A percentile compares a stretch with the other conserved stretches of the same genome.
phyloP scores from a whole-genome alignment of 2,797 vertebrate genomes.

The Trichosurus vulpecula region DNA sequence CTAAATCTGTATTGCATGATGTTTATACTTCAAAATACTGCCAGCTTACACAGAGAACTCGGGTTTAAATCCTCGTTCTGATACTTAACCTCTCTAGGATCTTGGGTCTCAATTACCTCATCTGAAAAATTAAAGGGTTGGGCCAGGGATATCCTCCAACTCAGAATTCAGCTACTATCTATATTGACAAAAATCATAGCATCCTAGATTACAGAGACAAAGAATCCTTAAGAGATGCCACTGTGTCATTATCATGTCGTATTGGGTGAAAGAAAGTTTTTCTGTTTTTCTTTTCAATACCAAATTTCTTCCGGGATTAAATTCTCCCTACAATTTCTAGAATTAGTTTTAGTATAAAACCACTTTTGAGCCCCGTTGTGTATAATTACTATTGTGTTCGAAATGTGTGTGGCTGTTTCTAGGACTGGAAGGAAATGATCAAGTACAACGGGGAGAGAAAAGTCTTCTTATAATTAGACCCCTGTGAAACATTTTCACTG shows the following conservation, averaged over 20 bases:
- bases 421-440: constrained; percentile 41
- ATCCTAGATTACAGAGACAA: neutral
- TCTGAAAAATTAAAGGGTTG: neutral
- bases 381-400: constrained; percentile 55
- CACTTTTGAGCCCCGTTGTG: constrained; percentile 26
- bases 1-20: neutral
- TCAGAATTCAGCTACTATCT: neutral
- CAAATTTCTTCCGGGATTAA: constrained; percentile 10
- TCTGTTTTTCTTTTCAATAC: constrained; percentile 28
- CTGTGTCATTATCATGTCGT: neutral
- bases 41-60: neutral
- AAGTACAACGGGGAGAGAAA: constrained; percentile 30
- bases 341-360: constrained; percentile 31
- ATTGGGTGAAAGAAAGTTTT: neutral
- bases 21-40: neutral
- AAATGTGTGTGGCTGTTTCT: constrained; percentile 28
- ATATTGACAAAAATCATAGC: neutral
- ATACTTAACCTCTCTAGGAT: neutral
- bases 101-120: neutral
- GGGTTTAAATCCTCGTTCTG: neutral
- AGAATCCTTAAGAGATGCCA: neutral
- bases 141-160: neutral
- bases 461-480: constrained; percentile 58
- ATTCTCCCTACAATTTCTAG: constrained; percentile 21
- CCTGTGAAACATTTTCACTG: constrained; percentile 46